Percentiles rank a stretch among this genome's conserved stretches.
These are phyloP conservation scores for Mesembrinibis cayennensis DNA, from an alignment of 2,113 vertebrate genomes.

Conservation along the genomic window DNA sequence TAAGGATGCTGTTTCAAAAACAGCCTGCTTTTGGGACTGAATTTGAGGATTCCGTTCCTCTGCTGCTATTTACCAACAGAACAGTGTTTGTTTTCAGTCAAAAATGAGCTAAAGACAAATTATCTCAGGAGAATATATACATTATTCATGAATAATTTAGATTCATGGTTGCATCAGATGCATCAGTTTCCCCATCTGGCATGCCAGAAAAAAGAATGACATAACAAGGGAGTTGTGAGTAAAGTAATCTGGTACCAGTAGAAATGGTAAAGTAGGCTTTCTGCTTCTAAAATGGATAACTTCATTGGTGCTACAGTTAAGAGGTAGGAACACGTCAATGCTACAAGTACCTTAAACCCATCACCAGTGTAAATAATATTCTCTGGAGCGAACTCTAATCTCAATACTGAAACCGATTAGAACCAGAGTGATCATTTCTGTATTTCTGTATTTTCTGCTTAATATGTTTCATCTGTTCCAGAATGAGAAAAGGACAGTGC, in stretches of 20 bases:
- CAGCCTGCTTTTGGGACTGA: neutral
- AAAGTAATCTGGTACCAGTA: neutral
- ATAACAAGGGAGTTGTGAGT: neutral
- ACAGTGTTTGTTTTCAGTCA: neutral
- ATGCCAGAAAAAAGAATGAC: neutral
- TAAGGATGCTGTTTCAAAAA: neutral
- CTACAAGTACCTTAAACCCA: neutral
- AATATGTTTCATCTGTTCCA: slow-evolving; percentile 20
- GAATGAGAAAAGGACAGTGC: slow-evolving; percentile 75
- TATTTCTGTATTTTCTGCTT: neutral
- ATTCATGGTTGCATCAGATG: neutral
- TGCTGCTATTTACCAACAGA: neutral
- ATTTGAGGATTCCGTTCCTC: neutral
- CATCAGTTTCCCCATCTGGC: neutral
- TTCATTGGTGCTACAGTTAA: neutral
- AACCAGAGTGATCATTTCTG: neutral
- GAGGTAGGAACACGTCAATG: neutral
- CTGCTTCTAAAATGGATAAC: neutral
- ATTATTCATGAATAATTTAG: neutral
- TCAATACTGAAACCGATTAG: neutral
- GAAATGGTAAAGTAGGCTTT: neutral
- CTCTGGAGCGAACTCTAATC: neutral
- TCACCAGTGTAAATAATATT: neutral
- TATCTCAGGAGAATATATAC: neutral
- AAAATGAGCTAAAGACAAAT: neutral